Conservation (phyloP, 2,113 vertebrate species). For the Carollia perspicillata region DNA sequence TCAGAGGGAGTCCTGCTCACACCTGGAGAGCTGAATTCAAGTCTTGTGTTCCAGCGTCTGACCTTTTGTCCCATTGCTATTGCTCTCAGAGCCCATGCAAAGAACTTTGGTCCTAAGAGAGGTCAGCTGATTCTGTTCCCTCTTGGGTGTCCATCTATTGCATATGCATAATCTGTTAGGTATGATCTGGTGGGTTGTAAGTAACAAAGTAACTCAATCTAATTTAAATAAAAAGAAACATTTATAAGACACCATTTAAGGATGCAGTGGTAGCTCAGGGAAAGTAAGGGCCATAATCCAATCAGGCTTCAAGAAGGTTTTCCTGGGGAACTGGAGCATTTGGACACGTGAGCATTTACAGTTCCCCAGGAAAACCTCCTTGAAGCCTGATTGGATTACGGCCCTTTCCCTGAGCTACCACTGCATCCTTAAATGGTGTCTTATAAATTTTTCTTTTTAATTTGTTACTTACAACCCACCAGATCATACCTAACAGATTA, state of each 20-base stretch:
- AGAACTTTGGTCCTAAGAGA: neutral
- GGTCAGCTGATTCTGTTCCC: neutral
- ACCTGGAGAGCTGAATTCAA: neutral
- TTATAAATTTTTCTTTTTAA: neutral
- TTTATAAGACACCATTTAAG: neutral
- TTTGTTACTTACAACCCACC: neutral
- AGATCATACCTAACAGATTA: neutral
- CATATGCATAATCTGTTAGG: neutral
- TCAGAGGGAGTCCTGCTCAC: neutral
- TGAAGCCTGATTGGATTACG: neutral
- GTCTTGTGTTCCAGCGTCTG: neutral
- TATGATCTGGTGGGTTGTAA: neutral
- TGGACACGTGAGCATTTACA: fast-evolving
- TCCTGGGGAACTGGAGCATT: neutral
- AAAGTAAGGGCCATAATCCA: neutral
- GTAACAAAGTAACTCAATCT: neutral
- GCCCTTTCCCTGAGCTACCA: neutral
- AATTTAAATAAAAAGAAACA: neutral
- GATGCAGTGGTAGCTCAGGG: neutral
- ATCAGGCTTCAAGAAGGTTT: neutral
- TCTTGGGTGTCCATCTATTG: neutral
- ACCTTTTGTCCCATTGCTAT: neutral
- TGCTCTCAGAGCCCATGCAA: neutral
- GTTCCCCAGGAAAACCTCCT: neutral
- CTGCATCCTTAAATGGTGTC: neutral